Evolutionary conservation across 1,140 invertebrate genomes (phyloP).

Genomic region (Bursaphelenchus mucronatus): DNA sequence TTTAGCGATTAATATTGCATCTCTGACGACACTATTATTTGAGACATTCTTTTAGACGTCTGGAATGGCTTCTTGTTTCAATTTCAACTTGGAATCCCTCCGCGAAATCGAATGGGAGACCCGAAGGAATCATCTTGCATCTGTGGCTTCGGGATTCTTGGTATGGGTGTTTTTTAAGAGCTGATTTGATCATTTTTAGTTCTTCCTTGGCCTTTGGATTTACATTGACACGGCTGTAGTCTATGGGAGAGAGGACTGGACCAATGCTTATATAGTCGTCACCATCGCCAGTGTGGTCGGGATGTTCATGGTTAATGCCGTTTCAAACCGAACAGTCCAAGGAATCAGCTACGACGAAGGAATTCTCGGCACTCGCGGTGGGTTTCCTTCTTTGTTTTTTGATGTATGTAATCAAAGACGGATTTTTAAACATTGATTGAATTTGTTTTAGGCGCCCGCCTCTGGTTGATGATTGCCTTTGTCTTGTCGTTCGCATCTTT

Average conservation of each 20-base stretch:
- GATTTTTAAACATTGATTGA: constrained; percentile 22
- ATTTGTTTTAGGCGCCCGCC: constrained; percentile 69
- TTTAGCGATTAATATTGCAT: too few relatives aligned
- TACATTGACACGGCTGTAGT: constrained; percentile 85
- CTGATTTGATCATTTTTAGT: constrained; percentile 30
- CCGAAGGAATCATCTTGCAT: constrained; percentile 37
- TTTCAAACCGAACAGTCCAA: constrained; percentile 85
- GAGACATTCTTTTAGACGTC: too few relatives aligned
- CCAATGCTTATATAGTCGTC: constrained; percentile 80
- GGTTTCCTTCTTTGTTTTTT: neutral
- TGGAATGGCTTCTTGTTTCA: constrained; percentile 39
- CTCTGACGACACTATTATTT: too few relatives aligned
- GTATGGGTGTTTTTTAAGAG: constrained; percentile 16
- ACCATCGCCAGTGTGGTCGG: constrained; percentile 88
- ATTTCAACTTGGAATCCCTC: constrained; percentile 24
- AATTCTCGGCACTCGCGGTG: constrained; percentile 75
- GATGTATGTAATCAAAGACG: neutral
- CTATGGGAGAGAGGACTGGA: constrained; percentile 68
- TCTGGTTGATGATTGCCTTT: constrained; percentile 95
- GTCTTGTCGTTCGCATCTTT: constrained; percentile 89
- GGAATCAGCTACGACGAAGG: constrained; percentile 73
- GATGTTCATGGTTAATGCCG: constrained; percentile 92
- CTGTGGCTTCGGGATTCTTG: constrained; percentile 41
- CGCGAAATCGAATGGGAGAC: constrained; percentile 39
- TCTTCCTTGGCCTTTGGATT: constrained; percentile 93